Evolutionary conservation across 2,888 invertebrate species (phyloP), one percentile per base, ranked within the genome.

Genomic region (Escarpia spicata): DNA sequence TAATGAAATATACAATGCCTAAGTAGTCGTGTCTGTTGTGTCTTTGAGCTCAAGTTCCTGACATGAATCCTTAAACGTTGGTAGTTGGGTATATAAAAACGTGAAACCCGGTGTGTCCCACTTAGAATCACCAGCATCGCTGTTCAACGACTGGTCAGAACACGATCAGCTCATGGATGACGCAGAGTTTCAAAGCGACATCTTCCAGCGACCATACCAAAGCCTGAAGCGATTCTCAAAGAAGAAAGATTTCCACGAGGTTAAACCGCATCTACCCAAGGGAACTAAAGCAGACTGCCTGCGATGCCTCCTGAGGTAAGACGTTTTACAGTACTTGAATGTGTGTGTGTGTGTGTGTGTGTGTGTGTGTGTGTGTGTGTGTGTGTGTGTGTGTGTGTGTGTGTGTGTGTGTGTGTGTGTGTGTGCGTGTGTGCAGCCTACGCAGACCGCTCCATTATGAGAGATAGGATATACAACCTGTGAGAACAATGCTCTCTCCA

Each of bases 131-230:
- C 91, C 43, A 31, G 91, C 37, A n/a, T 6, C 19, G 75, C 75
- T 75, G 75, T 75, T 75, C 75, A 75, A 75, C 75, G 75, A 75
- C n/a, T 75, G 75, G 75, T 75, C 75, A 75, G 26, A 75, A 6
- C 26, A 26, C 75, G 94, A 94, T 43, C 92, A 93, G 90, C 92
- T 95, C 90, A 95, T 95, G 94, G 95, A 95, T 91, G 92, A 93
- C 0, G 45, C 92, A 45, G 94, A 95, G 93, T 95, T 95, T 92
- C 37, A 43, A 58, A 94, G 95, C 93, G 92, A 92, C 6, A 92
- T 93, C 12, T 95, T 94, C 92, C 95, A 95, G 93, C 90, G 95
- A 91, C 95, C 95, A 19, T 95, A 93, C 93, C 94, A 94, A 92
- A 95, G 95, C 92, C 93, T 95, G 90, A 6, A 26, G 2, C 75